Percentiles rank a stretch among this genome's conserved stretches.
phyloP scores from a whole-genome alignment of 2,888 invertebrate species.

The Ypsolopha scabrella region DNA sequence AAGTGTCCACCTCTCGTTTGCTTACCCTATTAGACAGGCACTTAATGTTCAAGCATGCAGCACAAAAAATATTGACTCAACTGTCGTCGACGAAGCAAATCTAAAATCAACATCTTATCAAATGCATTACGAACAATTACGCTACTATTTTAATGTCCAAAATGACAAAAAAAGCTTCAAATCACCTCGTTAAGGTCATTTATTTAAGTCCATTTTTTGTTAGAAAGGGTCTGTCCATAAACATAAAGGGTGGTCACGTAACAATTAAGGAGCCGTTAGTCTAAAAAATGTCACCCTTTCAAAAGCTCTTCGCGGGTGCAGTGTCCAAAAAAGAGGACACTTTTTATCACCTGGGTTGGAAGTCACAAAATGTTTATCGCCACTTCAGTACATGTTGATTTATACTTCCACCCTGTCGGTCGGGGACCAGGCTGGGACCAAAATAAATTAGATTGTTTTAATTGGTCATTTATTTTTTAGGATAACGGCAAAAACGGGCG shows the following conservation, averaged over 20 bases:
- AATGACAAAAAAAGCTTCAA: constrained; percentile 18
- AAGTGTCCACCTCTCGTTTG: constrained; percentile 52
- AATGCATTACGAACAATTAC: constrained; percentile 42
- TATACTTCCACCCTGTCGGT: constrained; percentile 54
- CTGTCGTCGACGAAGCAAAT: constrained; percentile 30
- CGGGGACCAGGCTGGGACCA: constrained; percentile 30
- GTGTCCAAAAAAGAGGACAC: constrained; percentile 52
- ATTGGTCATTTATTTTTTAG: constrained; percentile 66
- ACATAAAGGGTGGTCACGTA: constrained; percentile 52
- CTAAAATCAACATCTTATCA: constrained; percentile 39
- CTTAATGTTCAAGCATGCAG: constrained; percentile 43
- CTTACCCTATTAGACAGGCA: constrained; percentile 52
- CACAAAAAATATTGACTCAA: constrained; percentile 52
- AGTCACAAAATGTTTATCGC: constrained; percentile 69
- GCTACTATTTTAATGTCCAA: constrained; percentile 24
- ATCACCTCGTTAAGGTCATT: constrained; percentile 47
- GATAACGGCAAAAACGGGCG: constrained; percentile 44
- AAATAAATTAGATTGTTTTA: constrained; percentile 66
- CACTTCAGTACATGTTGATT: constrained; percentile 64
- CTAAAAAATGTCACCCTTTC: constrained; percentile 67
- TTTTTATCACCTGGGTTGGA: constrained; percentile 66
- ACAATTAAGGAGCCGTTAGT: constrained; percentile 61
- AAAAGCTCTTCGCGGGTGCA: constrained; percentile 40
- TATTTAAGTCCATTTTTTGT: constrained; percentile 59
- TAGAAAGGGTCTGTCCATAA: constrained; percentile 34